Conservation (phyloP, 2,888 invertebrate genomes). For the Cyrtodaria siliqua region DNA sequence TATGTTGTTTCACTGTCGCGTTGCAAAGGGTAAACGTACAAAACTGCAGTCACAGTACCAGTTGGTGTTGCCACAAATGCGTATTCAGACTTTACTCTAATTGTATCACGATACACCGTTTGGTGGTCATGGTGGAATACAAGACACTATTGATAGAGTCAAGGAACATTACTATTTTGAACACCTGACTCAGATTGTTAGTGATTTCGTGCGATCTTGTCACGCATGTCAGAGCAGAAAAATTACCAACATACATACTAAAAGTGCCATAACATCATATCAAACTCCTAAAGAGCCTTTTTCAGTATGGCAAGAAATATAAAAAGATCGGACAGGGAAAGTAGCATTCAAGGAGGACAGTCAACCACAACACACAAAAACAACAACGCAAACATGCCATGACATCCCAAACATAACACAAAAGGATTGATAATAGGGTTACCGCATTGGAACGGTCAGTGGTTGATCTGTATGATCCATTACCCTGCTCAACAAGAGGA, state of each 20-base stretch:
- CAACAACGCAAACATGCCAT: too few species aligned
- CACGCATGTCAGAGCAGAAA: slow-evolving; percentile 23
- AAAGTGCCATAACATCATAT: slow-evolving; percentile 42
- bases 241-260: slow-evolving; percentile 16
- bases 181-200: slow-evolving; percentile 13
- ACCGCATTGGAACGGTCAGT: too few species aligned
- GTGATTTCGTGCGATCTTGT: slow-evolving; percentile 40
- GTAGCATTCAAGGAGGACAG: too few species aligned
- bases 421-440: too few species aligned
- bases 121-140: slow-evolving; percentile 51
- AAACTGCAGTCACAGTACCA: slow-evolving; percentile 22
- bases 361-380: too few species aligned
- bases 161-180: slow-evolving; percentile 41
- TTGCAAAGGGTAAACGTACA: slow-evolving; percentile 12
- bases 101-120: slow-evolving; percentile 38
- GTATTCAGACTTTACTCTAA: slow-evolving; percentile 17
- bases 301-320: slow-evolving; percentile 61
- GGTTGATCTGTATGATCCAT: too few species aligned
- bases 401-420: too few species aligned
- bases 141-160: slow-evolving; percentile 42
- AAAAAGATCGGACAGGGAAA: too few species aligned
- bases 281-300: slow-evolving; percentile 48
- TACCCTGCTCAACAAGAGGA: too few species aligned
- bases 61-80: slow-evolving; percentile 30
- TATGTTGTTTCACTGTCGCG: slow-evolving; percentile 31